Conservation (phyloP, 2,113 vertebrate species). For the Danionella cerebrum region DNA sequence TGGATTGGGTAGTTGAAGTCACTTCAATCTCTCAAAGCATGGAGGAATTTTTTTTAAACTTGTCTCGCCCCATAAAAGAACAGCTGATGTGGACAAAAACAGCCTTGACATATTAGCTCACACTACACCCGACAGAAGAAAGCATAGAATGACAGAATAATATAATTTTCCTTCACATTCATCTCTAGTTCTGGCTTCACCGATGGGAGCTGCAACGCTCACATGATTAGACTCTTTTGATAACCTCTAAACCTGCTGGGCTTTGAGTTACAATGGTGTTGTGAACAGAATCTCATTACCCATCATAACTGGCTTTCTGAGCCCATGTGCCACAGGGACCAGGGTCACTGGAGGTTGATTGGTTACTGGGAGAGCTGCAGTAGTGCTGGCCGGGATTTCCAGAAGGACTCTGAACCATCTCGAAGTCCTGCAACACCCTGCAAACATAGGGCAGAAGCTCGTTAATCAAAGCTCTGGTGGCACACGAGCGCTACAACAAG, state of each 20-base stretch:
- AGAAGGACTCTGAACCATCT: constrained; percentile 11
- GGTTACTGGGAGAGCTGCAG: constrained; percentile 84
- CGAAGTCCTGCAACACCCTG: constrained; percentile 28
- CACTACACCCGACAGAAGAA: neutral
- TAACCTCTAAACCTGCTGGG: neutral
- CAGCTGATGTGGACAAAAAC: neutral
- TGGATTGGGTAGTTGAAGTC: too few species aligned
- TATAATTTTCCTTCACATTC: neutral
- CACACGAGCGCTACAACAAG: neutral
- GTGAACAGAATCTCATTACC: constrained; percentile 51
- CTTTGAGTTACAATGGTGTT: neutral
- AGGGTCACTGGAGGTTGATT: constrained; percentile 80
- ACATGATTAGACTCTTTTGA: neutral
- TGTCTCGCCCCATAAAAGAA: neutral
- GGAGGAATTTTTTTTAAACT: too few species aligned
- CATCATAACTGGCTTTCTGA: constrained; percentile 72
- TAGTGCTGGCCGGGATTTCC: constrained; percentile 54
- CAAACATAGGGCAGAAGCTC: neutral
- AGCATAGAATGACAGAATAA: neutral
- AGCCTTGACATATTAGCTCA: neutral
- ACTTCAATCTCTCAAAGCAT: too few species aligned
- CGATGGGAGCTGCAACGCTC: neutral
- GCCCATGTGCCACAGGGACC: constrained; percentile 75
- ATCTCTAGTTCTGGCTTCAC: neutral
- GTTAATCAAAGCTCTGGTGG: constrained; percentile 15